Evolutionary conservation across 1,140 invertebrate species (phyloP).

Genomic region (Amyelois transitella): DNA sequence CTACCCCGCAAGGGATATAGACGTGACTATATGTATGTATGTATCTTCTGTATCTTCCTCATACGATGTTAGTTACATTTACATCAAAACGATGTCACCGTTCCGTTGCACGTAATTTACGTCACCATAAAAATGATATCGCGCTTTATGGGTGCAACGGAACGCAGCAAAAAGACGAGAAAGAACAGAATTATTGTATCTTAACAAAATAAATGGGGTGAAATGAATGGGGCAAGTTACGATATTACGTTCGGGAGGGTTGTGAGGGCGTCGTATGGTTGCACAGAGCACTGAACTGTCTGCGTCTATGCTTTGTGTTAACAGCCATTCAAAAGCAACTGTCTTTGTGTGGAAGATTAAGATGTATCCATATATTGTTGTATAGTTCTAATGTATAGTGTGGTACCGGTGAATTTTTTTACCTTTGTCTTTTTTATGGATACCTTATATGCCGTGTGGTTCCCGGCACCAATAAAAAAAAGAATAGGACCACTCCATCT

Average conservation of each 20-base stretch:
- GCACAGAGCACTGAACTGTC: too few relatives aligned
- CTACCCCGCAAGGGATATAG: too few relatives aligned
- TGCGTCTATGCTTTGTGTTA: too few relatives aligned
- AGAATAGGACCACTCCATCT: too few relatives aligned
- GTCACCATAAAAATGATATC: slow-evolving; percentile 13
- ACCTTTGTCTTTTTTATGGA: too few relatives aligned
- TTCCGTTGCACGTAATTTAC: slow-evolving; percentile 7
- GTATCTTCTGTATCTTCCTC: not conserved
- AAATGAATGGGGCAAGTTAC: slow-evolving; percentile 9
- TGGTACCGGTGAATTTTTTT: too few relatives aligned
- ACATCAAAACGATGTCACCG: slow-evolving; percentile 4
- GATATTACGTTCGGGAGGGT: slow-evolving; percentile 9
- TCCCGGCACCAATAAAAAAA: too few relatives aligned
- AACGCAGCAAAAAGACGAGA: slow-evolving; percentile 6
- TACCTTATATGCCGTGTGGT: too few relatives aligned
- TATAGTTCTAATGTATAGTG: too few relatives aligned
- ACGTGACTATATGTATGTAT: too few relatives aligned
- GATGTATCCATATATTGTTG: too few relatives aligned
- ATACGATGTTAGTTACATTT: not conserved
- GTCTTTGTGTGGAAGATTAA: not conserved
- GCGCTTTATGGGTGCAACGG: slow-evolving; percentile 6
- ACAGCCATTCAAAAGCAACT: too few relatives aligned
- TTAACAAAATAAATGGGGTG: slow-evolving; percentile 35
- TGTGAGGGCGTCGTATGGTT: not conserved
- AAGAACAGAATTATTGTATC: slow-evolving; percentile 27